phyloP scores from a whole-genome alignment of 1,140 invertebrate genomes.

The Rhopalosiphum maidis region DNA sequence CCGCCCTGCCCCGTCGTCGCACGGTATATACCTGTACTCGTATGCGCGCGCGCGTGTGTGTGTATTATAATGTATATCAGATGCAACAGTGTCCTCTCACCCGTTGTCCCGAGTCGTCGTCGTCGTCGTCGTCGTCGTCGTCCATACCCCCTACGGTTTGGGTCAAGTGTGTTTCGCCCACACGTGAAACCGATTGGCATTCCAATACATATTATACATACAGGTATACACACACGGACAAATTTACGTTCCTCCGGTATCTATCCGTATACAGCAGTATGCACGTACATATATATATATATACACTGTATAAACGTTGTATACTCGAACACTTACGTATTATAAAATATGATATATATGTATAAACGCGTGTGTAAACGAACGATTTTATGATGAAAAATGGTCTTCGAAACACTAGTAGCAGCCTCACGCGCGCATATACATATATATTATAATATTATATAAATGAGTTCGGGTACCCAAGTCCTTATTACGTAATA shows the following conservation, averaged over 20 bases:
- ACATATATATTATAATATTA: not conserved
- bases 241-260: not conserved
- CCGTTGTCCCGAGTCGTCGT: not conserved
- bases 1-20: not conserved
- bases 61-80: not conserved
- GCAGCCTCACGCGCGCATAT: not conserved
- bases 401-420: conserved; percentile 52
- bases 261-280: not conserved
- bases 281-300: too few relatives aligned
- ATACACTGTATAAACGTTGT: not conserved
- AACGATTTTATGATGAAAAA: conserved; percentile 49
- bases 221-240: not conserved
- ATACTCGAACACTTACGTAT: not conserved
- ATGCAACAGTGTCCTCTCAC: conserved; percentile 1
- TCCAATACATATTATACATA: conserved; percentile 9
- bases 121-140: not conserved
- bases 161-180: conserved; percentile 56
- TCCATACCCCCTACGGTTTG: conserved; percentile 53
- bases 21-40: not conserved
- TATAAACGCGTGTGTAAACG: not conserved
- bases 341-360: not conserved
- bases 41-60: not conserved
- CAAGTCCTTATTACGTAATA: not conserved
- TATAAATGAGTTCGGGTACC: not conserved
- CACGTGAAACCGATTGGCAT: conserved; percentile 57